Conservation (phyloP, 2,888 invertebrate genomes). For the Aphodius sticticus region DNA sequence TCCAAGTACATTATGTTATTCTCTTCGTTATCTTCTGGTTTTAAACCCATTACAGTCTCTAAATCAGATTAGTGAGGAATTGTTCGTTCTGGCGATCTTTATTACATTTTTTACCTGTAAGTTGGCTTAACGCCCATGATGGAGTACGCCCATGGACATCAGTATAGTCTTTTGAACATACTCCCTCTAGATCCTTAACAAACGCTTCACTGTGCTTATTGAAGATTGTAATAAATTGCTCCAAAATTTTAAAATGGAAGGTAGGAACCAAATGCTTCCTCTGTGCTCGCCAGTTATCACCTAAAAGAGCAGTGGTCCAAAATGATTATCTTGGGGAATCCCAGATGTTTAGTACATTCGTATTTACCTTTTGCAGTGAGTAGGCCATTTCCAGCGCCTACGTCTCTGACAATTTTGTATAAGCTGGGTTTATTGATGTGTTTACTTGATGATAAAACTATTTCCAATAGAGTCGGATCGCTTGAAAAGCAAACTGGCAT, state of each 20-base stretch:
- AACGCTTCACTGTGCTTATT: constrained; percentile 59
- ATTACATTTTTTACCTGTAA: constrained; percentile 25
- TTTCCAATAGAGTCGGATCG: constrained; percentile 38
- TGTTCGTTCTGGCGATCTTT: neutral
- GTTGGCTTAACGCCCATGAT: constrained; percentile 56
- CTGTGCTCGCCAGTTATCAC: constrained; percentile 58
- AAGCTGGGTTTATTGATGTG: constrained; percentile 35
- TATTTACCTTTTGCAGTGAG: neutral
- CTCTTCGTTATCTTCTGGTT: constrained; percentile 28
- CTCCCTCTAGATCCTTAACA: constrained; percentile 45
- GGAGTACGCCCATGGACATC: constrained; percentile 59
- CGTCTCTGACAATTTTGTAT: constrained; percentile 16
- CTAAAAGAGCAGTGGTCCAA: constrained; percentile 43
- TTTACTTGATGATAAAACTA: constrained; percentile 35
- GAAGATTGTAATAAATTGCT: constrained; percentile 57
- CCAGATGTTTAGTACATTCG: no score
- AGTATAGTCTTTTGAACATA: constrained; percentile 41
- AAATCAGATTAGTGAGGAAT: neutral
- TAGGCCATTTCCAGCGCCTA: neutral
- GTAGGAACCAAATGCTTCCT: constrained; percentile 60
- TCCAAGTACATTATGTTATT: constrained; percentile 28
- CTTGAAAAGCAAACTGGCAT: constrained; percentile 22
- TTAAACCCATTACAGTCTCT: constrained; percentile 40
- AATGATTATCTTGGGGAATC: no score
- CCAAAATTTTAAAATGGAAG: constrained; percentile 59